These are phyloP conservation scores for Tenthredo livida DNA, from an alignment of 2,888 invertebrate genomes.

Conservation along the genomic window DNA sequence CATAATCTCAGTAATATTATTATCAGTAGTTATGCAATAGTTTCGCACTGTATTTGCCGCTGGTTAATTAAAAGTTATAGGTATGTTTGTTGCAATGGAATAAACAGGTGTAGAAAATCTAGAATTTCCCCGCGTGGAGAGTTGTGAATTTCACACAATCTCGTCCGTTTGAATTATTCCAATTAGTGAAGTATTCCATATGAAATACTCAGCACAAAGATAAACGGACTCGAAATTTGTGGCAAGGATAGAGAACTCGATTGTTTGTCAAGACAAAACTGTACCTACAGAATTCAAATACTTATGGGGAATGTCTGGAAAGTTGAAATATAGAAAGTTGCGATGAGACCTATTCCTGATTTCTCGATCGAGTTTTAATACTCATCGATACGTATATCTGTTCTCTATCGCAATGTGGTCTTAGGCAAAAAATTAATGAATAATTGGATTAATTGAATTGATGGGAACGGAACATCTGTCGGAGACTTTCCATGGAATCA, in stretches of 20 bases:
- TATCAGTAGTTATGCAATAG: neutral
- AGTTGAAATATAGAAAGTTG: neutral
- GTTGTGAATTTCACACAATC: neutral
- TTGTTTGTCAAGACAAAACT: neutral
- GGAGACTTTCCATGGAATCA: neutral
- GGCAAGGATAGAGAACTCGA: neutral
- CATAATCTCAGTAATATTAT: neutral
- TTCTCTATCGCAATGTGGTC: no score
- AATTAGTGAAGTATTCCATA: neutral
- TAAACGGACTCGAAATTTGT: neutral
- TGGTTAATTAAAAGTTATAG: constrained; percentile 31
- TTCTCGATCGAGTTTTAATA: no score
- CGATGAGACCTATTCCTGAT: no score
- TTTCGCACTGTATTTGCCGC: neutral
- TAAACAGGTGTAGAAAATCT: neutral
- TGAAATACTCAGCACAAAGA: neutral
- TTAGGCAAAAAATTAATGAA: no score
- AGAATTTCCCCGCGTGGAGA: neutral
- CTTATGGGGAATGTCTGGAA: neutral
- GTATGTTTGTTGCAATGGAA: constrained; percentile 9
- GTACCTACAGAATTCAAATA: neutral
- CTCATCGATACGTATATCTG: neutral
- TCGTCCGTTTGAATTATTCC: neutral
- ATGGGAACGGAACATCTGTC: neutral
- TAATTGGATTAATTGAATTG: neutral